phyloP scores from a whole-genome alignment of 92 coral and sea anemone genomes.

The Montipora capitata region DNA sequence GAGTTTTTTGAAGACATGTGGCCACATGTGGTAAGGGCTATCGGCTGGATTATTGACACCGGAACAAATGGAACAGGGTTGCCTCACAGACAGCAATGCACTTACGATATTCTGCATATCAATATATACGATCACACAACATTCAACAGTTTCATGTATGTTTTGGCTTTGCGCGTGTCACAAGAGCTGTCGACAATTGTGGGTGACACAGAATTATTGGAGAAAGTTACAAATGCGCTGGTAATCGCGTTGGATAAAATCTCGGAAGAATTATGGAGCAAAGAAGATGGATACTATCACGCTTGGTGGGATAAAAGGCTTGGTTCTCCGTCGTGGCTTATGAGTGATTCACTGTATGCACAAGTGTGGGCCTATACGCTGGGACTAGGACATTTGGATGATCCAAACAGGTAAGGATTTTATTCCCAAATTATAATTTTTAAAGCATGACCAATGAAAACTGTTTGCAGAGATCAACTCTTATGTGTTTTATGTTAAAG shows the following conservation, averaged over 20 bases:
- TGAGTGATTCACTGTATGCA: conserved; percentile 65
- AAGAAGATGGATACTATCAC: conserved; percentile 47
- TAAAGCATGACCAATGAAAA: too few species aligned
- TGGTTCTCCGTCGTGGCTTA: conserved; percentile 55
- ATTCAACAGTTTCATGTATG: conserved; percentile 56
- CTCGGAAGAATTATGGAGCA: conserved; percentile 48
- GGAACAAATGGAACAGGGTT: conserved; percentile 50
- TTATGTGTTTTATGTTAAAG: too few species aligned
- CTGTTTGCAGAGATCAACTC: too few species aligned
- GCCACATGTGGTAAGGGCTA: conserved; percentile 44
- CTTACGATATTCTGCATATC: conserved; percentile 20
- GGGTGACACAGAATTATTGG: conserved; percentile 10
- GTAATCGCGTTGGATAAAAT: conserved; percentile 2
- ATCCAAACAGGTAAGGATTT: conserved; percentile 33
- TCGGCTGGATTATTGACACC: conserved; percentile 42
- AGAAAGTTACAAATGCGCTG: conserved; percentile 15
- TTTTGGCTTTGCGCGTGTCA: conserved; percentile 46
- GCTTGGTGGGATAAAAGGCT: conserved; percentile 54
- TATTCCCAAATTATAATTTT: too few species aligned
- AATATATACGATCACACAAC: conserved; percentile 43
- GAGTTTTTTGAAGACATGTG: conserved; percentile 43
- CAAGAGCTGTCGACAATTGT: conserved; percentile 42
- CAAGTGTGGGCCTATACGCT: conserved; percentile 65
- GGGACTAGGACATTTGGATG: conserved; percentile 44
- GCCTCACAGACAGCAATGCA: conserved; percentile 55